Evolutionary conservation across 2,113 vertebrate species (phyloP), one percentile per base, ranked within the genome.

Genomic region (Bucco capensis): DNA sequence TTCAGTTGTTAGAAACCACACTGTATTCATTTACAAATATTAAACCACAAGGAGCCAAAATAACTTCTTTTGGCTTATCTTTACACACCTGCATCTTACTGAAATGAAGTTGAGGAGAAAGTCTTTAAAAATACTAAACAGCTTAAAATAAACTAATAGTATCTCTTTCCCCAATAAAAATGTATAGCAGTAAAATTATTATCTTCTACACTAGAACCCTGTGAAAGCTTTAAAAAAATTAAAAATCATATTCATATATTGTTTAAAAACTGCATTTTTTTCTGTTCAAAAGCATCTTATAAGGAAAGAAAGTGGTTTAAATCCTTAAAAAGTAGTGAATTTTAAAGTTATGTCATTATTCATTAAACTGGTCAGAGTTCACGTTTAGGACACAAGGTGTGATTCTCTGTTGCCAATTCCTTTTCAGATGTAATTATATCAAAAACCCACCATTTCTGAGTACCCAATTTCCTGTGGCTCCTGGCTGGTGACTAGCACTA

Each of bases 211-310:
- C 6, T 22, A 38, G 10, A 81, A 75, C 8, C 53, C 4, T 25
- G 28, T 28, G 78, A 83, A 69, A 66, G 16, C 46, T 57, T 54
- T 81, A 88, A 60, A 23, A 57, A 44, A 72, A 28, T 13, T 28
- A 3, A 35, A 35, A 27, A 21, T 79, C 94, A 92, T 94, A 94
- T 92, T 92, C 58, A 81, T 11, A 44, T 86, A 75, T 53, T 76
- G 85, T 90, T 77, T 97, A 86, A 94, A 82, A 90, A 38, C n/a
- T 57, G 93, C 87, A 94, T 37, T 87, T 56, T 94, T 80, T 84
- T 93, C 91, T 88, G 40, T 94, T 91, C 80, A 74, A 94, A 89
- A 82, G n/a, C 51, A 94, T 60, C 37, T 95, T 83, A 70, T 83
- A 80, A 95, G 24, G 47, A 96, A 96, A 91, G 30, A 38, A 47